A percentile compares a stretch with the other conserved stretches of the same genome.
These are phyloP conservation scores for Sebastes glaucus DNA, from an alignment of 2,797 vertebrate genomes.

Conservation along the genomic window DNA sequence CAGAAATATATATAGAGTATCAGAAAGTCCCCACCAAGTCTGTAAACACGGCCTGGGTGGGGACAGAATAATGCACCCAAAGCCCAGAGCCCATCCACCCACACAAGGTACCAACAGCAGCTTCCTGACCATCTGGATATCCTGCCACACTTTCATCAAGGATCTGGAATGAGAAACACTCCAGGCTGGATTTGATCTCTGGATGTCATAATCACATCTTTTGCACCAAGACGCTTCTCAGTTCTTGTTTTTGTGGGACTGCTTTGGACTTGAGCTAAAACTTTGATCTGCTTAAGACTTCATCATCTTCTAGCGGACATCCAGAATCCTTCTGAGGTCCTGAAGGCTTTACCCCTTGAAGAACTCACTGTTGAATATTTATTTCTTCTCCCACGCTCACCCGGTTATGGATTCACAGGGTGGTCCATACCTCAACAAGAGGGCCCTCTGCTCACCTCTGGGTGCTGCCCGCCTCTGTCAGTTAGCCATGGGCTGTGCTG, in stretches of 20 bases:
- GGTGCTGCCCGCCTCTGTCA: slow-evolving; percentile 89
- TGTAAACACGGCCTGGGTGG: neutral
- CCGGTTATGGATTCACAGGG: slow-evolving; percentile 81
- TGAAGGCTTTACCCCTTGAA: neutral
- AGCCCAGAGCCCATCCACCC: neutral
- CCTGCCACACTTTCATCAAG: neutral
- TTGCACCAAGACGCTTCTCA: neutral
- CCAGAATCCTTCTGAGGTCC: neutral
- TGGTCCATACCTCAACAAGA: slow-evolving; percentile 86
- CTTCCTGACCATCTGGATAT: neutral
- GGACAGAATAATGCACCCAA: neutral
- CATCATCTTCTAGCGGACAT: neutral
- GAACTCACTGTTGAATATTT: neutral
- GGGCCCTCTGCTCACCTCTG: slow-evolving; percentile 85
- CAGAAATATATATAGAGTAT: slow-evolving; percentile 51
- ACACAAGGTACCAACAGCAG: neutral
- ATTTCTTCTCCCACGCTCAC: neutral
- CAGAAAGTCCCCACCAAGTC: slow-evolving; percentile 29
- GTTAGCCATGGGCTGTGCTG: slow-evolving; percentile 86
- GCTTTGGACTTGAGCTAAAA: neutral
- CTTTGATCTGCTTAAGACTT: neutral
- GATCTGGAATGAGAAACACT: neutral
- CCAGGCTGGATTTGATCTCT: neutral
- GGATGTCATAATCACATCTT: neutral
- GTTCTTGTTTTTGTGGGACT: neutral